Base-by-base conservation (phyloP, 1,140 invertebrate species). In the Drosophila rufa region DNA sequence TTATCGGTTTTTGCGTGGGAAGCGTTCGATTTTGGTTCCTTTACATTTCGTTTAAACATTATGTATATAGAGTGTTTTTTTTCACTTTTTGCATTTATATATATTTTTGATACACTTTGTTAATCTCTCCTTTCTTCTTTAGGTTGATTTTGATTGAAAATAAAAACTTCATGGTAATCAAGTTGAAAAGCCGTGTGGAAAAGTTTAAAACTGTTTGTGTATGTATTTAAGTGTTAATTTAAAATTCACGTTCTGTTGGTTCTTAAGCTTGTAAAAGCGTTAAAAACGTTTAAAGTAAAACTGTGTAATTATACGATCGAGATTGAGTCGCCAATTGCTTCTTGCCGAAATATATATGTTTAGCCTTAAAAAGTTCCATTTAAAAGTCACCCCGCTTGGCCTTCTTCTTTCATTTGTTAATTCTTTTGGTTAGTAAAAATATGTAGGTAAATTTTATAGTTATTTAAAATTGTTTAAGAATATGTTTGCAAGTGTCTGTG, bases 1-100 rank as follows among this genome's bases (percentile, higher is more conserved):
- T 92, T 92, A 92, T 92, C 91, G 80, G 84, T 75, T 91, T 53
- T 80, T 92, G 82, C 84, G 91, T 92, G 91, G 91, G 91, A 92
- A 92, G 91, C 91, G 91, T 92, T 92, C 87, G 91, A 92, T 92
- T 92, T 92, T 92, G 91, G 91, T 92, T 92, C 91, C 86, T 80
- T 91, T 90, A 86, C 67, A 90, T 90, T 90, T 90, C 86, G 79
- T 87, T 91, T 79, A 79, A 79, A 67, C 78, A 79, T 91, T 89
- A 67, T 79, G 70, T 80, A 64, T 62, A 71, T 73, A 75, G 55
- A 48, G 27, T 65, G 42, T 78, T 42, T 46, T 58, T 58, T 71
- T 78, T 48, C 42, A 15, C 19, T 46, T 58, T 67, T 78, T 48
- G 46, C 43, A 22, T 64, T 46, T 77, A 69, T 62, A 84, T 75